A percentile compares a stretch with the other conserved stretches of the same genome.
Evolutionary conservation across 2,797 vertebrate genomes (phyloP).

Genomic region (Smutsia temminckii): DNA sequence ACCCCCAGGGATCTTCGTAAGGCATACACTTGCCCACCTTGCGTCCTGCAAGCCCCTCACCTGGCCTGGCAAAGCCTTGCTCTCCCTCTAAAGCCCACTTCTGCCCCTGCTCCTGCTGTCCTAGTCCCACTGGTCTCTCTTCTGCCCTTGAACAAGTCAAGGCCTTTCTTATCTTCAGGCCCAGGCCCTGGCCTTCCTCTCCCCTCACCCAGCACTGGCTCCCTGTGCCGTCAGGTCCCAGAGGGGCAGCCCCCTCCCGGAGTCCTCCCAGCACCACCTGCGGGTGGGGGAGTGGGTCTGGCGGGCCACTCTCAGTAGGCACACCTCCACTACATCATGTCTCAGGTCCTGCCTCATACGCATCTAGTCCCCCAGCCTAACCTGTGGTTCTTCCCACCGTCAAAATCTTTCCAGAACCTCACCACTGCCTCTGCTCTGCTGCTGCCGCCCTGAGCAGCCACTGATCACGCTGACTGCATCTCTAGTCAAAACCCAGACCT

Average conservation of each 20-base stretch:
- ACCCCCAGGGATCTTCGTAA: too few relatives aligned
- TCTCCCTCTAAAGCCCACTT: background rate
- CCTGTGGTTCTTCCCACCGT: background rate
- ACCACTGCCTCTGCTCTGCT: accelerated
- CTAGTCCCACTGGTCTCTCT: background rate
- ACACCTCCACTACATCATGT: background rate
- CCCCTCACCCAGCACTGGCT: background rate
- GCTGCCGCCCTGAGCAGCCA: background rate
- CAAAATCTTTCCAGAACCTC: background rate
- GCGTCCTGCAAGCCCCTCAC: too few relatives aligned
- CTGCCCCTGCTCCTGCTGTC: background rate
- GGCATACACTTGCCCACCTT: accelerated
- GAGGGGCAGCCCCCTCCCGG: accelerated
- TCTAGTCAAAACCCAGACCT: background rate
- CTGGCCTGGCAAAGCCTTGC: background rate
- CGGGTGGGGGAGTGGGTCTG: background rate
- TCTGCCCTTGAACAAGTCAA: background rate
- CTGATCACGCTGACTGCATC: background rate
- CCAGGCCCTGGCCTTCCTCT: background rate
- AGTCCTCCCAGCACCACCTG: background rate
- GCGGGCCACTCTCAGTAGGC: accelerated
- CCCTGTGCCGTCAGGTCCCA: background rate
- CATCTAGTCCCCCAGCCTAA: background rate
- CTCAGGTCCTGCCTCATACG: background rate
- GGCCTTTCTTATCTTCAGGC: background rate